A percentile compares a stretch with the other conserved stretches of the same genome.
Conservation (phyloP, 1,140 invertebrate species). For the Heliconius hermathena region DNA sequence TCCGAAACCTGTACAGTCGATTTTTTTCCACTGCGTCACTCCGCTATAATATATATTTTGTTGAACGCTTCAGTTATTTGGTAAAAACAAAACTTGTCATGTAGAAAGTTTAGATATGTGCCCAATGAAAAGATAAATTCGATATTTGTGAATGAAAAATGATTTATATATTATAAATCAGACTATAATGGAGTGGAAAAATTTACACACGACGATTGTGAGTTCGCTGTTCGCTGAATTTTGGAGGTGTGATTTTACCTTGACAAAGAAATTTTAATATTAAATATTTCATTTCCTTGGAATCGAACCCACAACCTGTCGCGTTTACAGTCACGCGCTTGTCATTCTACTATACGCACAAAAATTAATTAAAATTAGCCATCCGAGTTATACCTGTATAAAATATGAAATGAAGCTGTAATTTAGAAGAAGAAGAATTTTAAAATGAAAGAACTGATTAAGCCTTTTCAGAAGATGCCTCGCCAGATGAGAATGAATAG, state of each 20-base stretch:
- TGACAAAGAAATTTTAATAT: too few species aligned
- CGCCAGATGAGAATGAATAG: background rate
- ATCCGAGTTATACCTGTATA: background rate
- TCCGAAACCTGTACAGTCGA: background rate
- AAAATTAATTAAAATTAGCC: too few species aligned
- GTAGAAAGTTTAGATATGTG: background rate
- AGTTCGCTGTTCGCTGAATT: background rate
- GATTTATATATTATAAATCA: background rate
- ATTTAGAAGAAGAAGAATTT: slow-evolving; percentile 1
- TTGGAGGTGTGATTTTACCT: too few species aligned
- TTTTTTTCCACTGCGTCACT: background rate
- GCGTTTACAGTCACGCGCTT: too few species aligned
- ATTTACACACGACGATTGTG: background rate
- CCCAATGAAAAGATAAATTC: background rate
- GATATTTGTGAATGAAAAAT: background rate
- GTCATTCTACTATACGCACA: too few species aligned
- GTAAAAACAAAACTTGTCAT: slow-evolving; percentile 5
- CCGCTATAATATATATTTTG: background rate
- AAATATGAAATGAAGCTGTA: background rate
- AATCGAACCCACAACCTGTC: too few species aligned
- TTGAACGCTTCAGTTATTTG: background rate
- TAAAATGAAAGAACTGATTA: slow-evolving; percentile 9
- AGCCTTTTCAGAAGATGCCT: slow-evolving; percentile 2
- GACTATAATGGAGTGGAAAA: background rate
- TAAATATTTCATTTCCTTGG: too few species aligned